Conservation (phyloP, 2,797 vertebrate genomes). For the Loriculus beryllinus region DNA sequence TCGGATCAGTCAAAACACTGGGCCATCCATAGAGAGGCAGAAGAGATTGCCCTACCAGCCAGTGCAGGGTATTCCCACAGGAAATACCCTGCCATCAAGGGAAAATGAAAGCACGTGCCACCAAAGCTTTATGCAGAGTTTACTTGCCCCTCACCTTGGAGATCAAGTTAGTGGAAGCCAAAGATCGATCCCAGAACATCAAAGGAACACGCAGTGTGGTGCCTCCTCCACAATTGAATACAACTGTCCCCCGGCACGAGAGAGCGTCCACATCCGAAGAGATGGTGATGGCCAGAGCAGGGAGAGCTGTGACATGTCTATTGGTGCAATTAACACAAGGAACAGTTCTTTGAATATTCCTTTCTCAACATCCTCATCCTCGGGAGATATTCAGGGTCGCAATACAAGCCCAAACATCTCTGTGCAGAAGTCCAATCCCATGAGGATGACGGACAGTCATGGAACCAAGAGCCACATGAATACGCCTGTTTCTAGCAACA, state of each 20-base stretch:
- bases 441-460: slow-evolving; percentile 86
- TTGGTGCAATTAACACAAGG: slow-evolving; percentile 76
- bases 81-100: slow-evolving; percentile 78
- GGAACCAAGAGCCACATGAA: slow-evolving; percentile 90
- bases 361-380: slow-evolving; percentile 82
- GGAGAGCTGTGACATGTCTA: slow-evolving; percentile 81
- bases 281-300: slow-evolving; percentile 76
- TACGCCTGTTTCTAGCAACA: slow-evolving; percentile 87
- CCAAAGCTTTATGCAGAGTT: slow-evolving; percentile 96
- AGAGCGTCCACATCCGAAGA: slow-evolving; percentile 76
- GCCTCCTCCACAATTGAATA: slow-evolving; percentile 90
- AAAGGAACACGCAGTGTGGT: slow-evolving; percentile 87
- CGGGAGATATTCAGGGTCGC: slow-evolving; percentile 90
- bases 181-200: slow-evolving; percentile 83
- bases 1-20: slow-evolving; percentile 82
- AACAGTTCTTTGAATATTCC: slow-evolving; percentile 79
- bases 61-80: slow-evolving; percentile 84
- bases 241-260: slow-evolving; percentile 82
- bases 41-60: slow-evolving; percentile 86
- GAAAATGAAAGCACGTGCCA: slow-evolving; percentile 90
- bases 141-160: slow-evolving; percentile 88
- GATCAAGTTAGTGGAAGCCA: slow-evolving; percentile 85
- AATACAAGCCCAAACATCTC: slow-evolving; percentile 90
- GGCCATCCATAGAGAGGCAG: slow-evolving; percentile 83
- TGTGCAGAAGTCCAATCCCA: slow-evolving; percentile 86